Evolutionary conservation across 2,888 invertebrate species (phyloP).

Genomic region (Erebia aethiops): DNA sequence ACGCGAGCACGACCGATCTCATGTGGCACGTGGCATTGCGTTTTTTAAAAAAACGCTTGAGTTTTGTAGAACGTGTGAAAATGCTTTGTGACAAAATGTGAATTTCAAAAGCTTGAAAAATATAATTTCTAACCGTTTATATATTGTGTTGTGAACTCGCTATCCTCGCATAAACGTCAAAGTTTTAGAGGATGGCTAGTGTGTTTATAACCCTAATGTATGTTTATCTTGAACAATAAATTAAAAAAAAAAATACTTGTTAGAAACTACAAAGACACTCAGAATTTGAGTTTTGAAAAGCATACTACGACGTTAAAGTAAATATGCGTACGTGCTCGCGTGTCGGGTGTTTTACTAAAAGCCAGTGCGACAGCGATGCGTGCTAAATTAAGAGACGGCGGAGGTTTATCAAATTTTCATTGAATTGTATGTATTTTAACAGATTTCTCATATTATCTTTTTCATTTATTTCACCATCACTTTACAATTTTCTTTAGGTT

Average conservation of each 20-base stretch:
- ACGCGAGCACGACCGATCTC: background rate
- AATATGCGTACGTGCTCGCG: background rate
- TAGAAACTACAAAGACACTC: too few species aligned
- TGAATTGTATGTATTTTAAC: slow-evolving; percentile 30
- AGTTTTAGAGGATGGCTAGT: too few species aligned
- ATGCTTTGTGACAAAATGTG: too few species aligned
- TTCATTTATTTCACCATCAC: slow-evolving; percentile 22
- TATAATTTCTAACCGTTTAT: too few species aligned
- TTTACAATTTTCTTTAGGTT: slow-evolving; percentile 9
- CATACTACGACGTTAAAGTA: background rate
- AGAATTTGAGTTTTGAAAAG: too few species aligned
- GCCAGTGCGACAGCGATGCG: slow-evolving; percentile 22
- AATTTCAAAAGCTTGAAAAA: too few species aligned
- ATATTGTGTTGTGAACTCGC: too few species aligned
- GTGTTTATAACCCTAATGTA: too few species aligned
- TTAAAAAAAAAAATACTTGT: too few species aligned
- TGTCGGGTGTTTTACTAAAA: background rate
- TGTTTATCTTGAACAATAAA: too few species aligned
- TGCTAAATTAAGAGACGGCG: slow-evolving; percentile 22
- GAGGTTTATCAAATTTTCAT: slow-evolving; percentile 24
- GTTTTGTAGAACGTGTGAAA: background rate
- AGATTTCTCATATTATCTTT: slow-evolving; percentile 18
- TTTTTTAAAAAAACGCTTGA: background rate
- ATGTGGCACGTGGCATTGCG: background rate
- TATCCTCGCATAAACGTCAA: too few species aligned